phyloP scores from a whole-genome alignment of 1,140 invertebrate genomes.

The Eumaeus atala region DNA sequence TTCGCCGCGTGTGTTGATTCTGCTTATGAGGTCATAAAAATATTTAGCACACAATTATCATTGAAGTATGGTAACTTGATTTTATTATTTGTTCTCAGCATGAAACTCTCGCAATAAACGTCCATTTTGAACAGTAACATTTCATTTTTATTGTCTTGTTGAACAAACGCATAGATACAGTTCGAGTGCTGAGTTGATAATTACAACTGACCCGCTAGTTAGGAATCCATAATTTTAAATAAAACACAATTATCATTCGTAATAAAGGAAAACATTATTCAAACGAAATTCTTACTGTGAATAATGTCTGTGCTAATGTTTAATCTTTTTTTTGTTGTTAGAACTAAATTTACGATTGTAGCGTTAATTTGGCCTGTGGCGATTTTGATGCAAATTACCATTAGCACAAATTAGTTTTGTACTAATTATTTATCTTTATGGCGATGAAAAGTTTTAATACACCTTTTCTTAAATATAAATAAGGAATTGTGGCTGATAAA shows the following conservation, averaged over 20 bases:
- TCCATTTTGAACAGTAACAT: slow-evolving; percentile 53
- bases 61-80: slow-evolving; percentile 46
- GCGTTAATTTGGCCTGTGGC: not conserved
- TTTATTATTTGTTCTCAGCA: slow-evolving; percentile 51
- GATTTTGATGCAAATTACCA: slow-evolving; percentile 3
- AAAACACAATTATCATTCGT: slow-evolving; percentile 2
- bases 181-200: slow-evolving; percentile 17
- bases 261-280: slow-evolving; percentile 9
- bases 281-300: not conserved
- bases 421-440: no score
- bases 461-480: no score
- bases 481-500: no score
- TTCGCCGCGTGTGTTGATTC: slow-evolving; percentile 22
- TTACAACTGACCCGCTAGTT: not conserved
- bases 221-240: slow-evolving; percentile 16
- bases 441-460: no score
- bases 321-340: no score
- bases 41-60: slow-evolving; percentile 48
- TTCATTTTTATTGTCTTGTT: slow-evolving; percentile 49
- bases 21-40: slow-evolving; percentile 33
- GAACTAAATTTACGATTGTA: no score
- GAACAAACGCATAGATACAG: slow-evolving; percentile 42
- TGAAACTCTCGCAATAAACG: slow-evolving; percentile 43
- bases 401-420: not conserved
- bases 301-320: no score